Base-by-base conservation (phyloP, 2,113 vertebrate genomes). In the Nannospalax galili region DNA sequence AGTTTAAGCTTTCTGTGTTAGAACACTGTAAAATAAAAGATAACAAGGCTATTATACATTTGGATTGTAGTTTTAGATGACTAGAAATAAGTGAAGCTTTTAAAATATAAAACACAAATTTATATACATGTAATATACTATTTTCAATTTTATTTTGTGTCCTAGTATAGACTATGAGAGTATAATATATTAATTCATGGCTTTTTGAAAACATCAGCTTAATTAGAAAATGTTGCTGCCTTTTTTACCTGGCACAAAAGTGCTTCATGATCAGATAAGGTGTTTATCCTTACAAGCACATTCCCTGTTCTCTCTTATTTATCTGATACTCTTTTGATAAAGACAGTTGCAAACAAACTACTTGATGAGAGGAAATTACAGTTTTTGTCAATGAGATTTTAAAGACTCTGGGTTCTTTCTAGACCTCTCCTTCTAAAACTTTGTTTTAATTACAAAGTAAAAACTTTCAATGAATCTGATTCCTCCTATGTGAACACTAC, bases 101-200 rank as follows among this genome's bases (percentile, higher is more conserved):
- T 11, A 91, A 94, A 94, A 82, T 89, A 42, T 88, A 37, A 67
- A 81, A 84, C 28, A 40, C 5, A 62, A 65, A 70, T 75, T 62
- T 14, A 40, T 37, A 7, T 92, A 80, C 75, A 26, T 37, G 0
- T 35, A 81, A 81, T 12, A 35, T 89, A 4, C 7, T 32, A 6
- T 95, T 65, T 88, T 64, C 35, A 37, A 35, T 5, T 62, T 84
- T 42, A 11, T 81, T 91, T 93, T 82, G 1, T 86, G 79, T 37
- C 3, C 7, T 80, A 56, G 16, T 42, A 48, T 45, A 22, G 11
- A 28, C 81, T 88, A 89, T 92, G 26, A 70, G 58, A 74, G n/a
- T 70, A 22, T 35, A 5, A 37, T 37, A 30, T 91, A 26, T 69
- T 79, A 88, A 90, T 6, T 64, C 17, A 8, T 22, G n/a, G 3